phyloP scores from a whole-genome alignment of 2,113 vertebrate species.

The Cisticola juncidis region DNA sequence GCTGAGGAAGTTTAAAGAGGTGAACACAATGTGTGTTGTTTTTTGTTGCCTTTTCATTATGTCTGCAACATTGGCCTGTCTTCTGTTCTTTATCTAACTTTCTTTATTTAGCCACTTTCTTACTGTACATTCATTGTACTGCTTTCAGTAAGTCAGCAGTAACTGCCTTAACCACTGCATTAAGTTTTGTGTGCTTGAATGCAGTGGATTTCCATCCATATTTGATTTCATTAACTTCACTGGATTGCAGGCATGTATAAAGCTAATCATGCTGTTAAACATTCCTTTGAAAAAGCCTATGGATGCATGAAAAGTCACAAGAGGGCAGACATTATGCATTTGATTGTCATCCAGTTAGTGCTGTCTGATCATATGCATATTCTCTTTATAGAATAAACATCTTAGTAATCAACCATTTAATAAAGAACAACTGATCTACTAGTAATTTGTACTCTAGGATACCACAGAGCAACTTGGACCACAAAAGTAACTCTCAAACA shows the following conservation, averaged over 20 bases:
- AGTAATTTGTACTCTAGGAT: neutral
- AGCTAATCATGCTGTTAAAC: neutral
- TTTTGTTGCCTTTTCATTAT: neutral
- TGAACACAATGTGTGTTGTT: neutral
- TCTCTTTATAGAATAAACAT: neutral
- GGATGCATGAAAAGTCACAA: neutral
- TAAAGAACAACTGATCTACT: neutral
- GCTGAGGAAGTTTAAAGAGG: slow-evolving; percentile 39
- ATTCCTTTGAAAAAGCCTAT: neutral
- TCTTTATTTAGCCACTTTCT: neutral
- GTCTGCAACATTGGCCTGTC: neutral
- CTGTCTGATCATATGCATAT: neutral
- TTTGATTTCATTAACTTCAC: neutral
- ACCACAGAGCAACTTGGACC: neutral
- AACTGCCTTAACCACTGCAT: neutral
- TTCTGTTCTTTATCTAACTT: neutral
- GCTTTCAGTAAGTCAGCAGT: neutral
- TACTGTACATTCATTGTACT: neutral
- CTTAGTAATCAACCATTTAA: neutral
- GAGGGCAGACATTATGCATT: neutral
- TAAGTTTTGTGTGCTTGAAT: neutral
- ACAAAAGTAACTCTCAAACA: neutral
- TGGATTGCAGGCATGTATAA: neutral
- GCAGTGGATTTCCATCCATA: neutral
- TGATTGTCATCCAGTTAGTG: neutral